Percentiles rank a stretch among this genome's conserved stretches.
phyloP scores from a whole-genome alignment of 2,888 invertebrate species.

The Thelaira solivaga region DNA sequence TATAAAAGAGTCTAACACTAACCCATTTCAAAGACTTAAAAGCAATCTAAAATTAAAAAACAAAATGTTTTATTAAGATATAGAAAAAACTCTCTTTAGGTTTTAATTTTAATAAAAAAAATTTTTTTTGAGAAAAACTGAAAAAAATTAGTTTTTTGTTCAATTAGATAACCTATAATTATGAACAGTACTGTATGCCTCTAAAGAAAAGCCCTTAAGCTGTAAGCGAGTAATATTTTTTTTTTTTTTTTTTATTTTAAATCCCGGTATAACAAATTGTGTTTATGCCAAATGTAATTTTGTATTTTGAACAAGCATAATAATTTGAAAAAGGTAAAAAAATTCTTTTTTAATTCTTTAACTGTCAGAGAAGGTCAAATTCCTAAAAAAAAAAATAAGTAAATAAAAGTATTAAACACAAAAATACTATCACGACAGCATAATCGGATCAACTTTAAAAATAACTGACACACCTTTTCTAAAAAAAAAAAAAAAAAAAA shows the following conservation, averaged over 20 bases:
- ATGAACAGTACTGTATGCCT: background rate
- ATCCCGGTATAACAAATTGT: slow-evolving; percentile 27
- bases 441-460: slow-evolving; percentile 59
- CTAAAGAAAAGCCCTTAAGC: slow-evolving; percentile 3
- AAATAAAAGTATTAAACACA: slow-evolving; percentile 4
- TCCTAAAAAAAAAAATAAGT: background rate
- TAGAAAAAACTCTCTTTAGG: too few relatives aligned
- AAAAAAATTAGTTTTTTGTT: too few relatives aligned
- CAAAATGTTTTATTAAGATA: too few relatives aligned
- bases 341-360: slow-evolving; percentile 6
- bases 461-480: slow-evolving; percentile 52
- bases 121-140: too few relatives aligned
- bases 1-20: too few relatives aligned
- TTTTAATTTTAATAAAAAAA: too few relatives aligned
- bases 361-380: slow-evolving; percentile 43
- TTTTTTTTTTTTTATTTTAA: slow-evolving; percentile 2
- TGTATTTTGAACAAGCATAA: slow-evolving; percentile 18
- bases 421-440: slow-evolving; percentile 53
- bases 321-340: slow-evolving; percentile 43
- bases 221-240: background rate
- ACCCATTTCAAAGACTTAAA: too few relatives aligned
- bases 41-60: too few relatives aligned
- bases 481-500: background rate
- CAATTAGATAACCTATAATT: background rate
- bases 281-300: slow-evolving; percentile 3